Base-by-base conservation (phyloP, 2,888 invertebrate species). In the Dynastes grantii region DNA sequence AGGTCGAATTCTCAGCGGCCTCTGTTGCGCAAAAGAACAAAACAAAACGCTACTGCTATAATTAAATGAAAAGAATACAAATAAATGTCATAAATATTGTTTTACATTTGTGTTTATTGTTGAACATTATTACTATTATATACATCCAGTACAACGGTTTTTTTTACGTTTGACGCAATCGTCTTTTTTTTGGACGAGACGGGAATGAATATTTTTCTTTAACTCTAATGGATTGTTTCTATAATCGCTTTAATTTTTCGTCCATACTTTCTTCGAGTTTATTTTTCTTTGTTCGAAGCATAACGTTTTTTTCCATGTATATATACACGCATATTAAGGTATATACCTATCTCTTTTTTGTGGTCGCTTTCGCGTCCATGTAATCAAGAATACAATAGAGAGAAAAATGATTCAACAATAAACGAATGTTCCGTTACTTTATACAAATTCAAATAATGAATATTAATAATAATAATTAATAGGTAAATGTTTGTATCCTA, bases 401-500 rank as follows among this genome's bases (percentile, higher is more conserved):
- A 22, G 81, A 83, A 82, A 81, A 82, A 82, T 83, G 80, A 83
- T 84, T 84, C 84, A 84, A 86, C 83, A 84, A 84, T 84, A 83
- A 84, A 85, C 83, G 82, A 84, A 85, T 83, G 85, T 87, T 86
- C 85, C 84, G 85, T 87, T 87, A 84, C 84, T 85, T 86, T 86
- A 84, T 83, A 85, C 84, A 85, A 83, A 84, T 81, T 84, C 84
- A 84, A 84, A 85, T 86, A 86, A 88, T 89, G 89, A 89, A 89
- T 89, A 89, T 88, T 89, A 89, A 89, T 89, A 89, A 89, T 89
- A 89, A 89, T 89, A 88, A 88, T 87, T 88, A 88, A 88, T 89
- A 89, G 89, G 89, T 89, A 89, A 89, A 89, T 89, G 89, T 89
- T 89, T 89, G 89, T 89, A 89, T 89, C 89, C 89, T 89, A 88